A percentile compares a stretch with the other conserved stretches of the same genome.
These are phyloP conservation scores for Rhagologus leucostigma DNA, from an alignment of 2,113 vertebrate species.

Conservation along the genomic window DNA sequence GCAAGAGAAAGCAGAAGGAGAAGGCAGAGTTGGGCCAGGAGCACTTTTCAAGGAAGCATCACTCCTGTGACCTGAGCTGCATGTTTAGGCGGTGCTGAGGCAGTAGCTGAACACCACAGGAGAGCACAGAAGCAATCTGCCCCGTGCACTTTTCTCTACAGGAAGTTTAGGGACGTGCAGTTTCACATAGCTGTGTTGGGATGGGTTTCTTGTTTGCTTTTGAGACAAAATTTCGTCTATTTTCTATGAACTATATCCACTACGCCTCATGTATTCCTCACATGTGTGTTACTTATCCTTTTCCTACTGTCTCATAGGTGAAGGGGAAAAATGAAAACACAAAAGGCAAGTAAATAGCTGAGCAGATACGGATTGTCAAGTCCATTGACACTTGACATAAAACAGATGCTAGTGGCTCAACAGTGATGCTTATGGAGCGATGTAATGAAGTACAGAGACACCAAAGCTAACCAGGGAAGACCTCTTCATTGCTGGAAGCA, in stretches of 20 bases:
- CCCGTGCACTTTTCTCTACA: background rate
- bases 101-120: background rate
- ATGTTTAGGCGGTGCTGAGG: background rate
- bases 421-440: background rate
- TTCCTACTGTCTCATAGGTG: background rate
- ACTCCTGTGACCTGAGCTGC: background rate
- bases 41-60: background rate
- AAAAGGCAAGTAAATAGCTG: background rate
- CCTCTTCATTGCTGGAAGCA: background rate
- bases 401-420: background rate
- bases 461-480: background rate
- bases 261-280: background rate
- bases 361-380: background rate
- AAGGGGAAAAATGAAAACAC: background rate
- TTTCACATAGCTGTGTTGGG: background rate
- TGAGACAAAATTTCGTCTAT: background rate
- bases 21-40: background rate
- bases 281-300: background rate
- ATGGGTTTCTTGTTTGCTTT: background rate
- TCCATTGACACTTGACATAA: background rate
- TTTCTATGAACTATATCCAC: background rate
- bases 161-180: accelerated
- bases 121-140: background rate
- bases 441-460: background rate
- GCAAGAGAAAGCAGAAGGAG: background rate